These are phyloP conservation scores for Harpegnathos saltator DNA, from an alignment of 1,140 invertebrate genomes.

Conservation along the genomic window DNA sequence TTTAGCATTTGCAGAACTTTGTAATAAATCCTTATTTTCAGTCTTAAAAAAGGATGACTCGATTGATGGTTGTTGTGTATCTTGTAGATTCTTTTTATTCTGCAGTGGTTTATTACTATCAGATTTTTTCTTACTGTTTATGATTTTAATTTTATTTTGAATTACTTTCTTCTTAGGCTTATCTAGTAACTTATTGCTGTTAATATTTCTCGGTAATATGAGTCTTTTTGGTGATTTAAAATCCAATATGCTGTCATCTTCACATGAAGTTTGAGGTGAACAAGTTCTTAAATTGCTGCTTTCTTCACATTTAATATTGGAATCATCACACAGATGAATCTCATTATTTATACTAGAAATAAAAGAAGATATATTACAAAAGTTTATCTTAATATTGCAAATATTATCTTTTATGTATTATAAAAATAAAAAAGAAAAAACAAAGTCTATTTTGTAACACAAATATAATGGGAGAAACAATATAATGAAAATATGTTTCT, in stretches of 20 bases:
- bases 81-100: constrained; percentile 36
- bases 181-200: neutral
- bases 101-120: constrained; percentile 48
- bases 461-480: constrained; percentile 21
- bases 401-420: neutral
- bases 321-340: neutral
- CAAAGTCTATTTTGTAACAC: neutral
- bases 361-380: neutral
- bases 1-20: constrained; percentile 47
- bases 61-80: constrained; percentile 69
- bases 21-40: constrained; percentile 30
- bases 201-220: constrained; percentile 55
- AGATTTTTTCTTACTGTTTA: constrained; percentile 50
- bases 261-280: neutral
- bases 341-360: constrained; percentile 19
- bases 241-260: constrained; percentile 78
- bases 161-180: constrained; percentile 20
- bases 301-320: neutral
- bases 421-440: constrained; percentile 14
- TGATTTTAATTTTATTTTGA: constrained; percentile 38
- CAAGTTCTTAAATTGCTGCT: neutral
- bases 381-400: neutral
- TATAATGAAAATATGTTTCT: constrained; percentile 18
- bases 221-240: constrained; percentile 80
- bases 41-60: constrained; percentile 82